Base-by-base conservation (phyloP, 2,888 invertebrate genomes). In the Mythimna lalbum region DNA sequence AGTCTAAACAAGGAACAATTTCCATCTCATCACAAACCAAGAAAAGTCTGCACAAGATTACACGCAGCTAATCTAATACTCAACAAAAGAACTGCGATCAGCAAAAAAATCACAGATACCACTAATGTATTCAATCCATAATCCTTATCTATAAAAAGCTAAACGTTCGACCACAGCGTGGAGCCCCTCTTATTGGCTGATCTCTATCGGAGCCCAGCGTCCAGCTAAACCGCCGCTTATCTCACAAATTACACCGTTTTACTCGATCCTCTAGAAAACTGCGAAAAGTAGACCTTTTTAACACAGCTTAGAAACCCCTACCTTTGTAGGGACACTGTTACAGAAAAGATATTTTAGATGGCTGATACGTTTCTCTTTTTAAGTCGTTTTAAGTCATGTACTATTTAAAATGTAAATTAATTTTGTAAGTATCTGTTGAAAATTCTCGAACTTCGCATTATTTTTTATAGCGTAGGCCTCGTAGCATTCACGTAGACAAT, bases 181-280 rank as follows among this genome's bases (percentile, higher is more conserved):
- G 76, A 73, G 77, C 73, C 86, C 90, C 90, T 83, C 83, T 86
- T 86, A 89, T 87, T 86, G 87, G 87, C 81, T 87, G 94, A 95
- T 95, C 86, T 57, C 80, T 92, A 94, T 95, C 94, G 65, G 65
- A 61, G 77, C 78, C 86, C 89, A 86, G 86, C 88, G 86, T 84
- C 82, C 85, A 76, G 84, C 86, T 89, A 90, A 91, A 91, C 92
- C 89, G 84, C 80, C 87, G 88, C 92, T 95, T 95, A 95, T 95
- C 94, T 89, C 84, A 79, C 91, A 93, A 94, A 95, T 94, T 92
- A 94, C 94, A 91, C 92, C 90, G 88, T 91, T 94, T 93, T 93
- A 92, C 90, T 88, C 87, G 89, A 91, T 90, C 88, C 90, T 90
- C 90, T 91, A 90, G 88, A 92, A 93, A 92, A 93, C 90, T 91